Base-by-base conservation (phyloP, 2,888 invertebrate genomes). In the Copidosoma aretas region DNA sequence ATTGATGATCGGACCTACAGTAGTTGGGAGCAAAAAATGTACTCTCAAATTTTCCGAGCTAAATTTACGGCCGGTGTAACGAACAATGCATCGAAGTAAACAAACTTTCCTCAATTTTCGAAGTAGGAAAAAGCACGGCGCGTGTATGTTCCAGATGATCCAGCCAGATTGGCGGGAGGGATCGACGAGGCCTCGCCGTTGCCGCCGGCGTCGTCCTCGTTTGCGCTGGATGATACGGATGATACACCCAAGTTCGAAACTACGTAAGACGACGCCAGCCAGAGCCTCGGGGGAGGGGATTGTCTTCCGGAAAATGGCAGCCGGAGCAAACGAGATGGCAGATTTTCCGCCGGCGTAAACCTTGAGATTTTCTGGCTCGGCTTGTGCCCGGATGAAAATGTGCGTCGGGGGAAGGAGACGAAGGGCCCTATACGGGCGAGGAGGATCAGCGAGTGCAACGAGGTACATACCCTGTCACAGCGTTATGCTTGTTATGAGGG, bases 271-370 rank as follows among this genome's bases (percentile, higher is more conserved):
- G 68, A 71, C 56, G 52, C 63, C 71, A 21, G 56, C 32, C 52
- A 5, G 4, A 32, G 32, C 32, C 3, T 32, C 32, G 32, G 4
- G 54, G 66, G 68, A n/a, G n/a, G n/a, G n/a, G n/a, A n/a, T n/a
- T 71, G 71, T 63, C 65, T 68, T 63, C 57, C 62, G 52, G 71
- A 71, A 71, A 71, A 71, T 71, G 68, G 62, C 63, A 57, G 54
- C 61, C 10, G 2, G 49, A 51, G 41, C 64, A 65, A 68, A 71
- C 68, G 56, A 67, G 71, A 71, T 68, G 68, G 68, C 67, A 68
- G 67, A 71, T 68, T 71, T 71, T 25, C 54, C 62, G 21, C 64
- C 32, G 32, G 60, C 67, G 61, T 64, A 67, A 58, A 61, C 61
- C 53, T 32, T 60, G 39, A 67, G 67, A 67, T 67, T 70, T 70